Base-by-base conservation (phyloP, 2,888 invertebrate genomes). In the Eristalinus aeneus region DNA sequence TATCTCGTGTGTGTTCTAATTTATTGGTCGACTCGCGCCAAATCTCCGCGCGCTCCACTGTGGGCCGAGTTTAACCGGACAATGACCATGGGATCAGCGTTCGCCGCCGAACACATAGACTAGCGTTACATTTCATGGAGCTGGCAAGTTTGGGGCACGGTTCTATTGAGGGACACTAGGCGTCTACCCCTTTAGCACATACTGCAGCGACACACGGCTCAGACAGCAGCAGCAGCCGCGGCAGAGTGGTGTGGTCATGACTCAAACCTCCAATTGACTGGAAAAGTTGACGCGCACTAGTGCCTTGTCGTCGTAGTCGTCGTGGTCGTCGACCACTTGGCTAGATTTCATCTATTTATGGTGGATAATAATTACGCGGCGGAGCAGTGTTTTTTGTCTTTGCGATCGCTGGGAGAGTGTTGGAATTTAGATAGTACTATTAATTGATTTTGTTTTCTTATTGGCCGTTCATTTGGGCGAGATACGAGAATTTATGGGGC, bases 1-100 rank as follows among this genome's bases (percentile, higher is more conserved):
- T 81, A 85, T 85, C 85, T 73, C 68, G 67, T 76, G 81, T 85
- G 75, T 81, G 85, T 85, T 85, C 85, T 85, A 85, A 85, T 85
- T 85, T 85, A 85, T 85, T 85, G 76, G 81, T 60, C 76, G 72
- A 81, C 76, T 85, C 72, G 81, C 68, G 76, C 85, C 85, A 85
- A 85, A 81, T 76, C 81, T 85, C 68, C 34, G 67, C 34, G n/a
- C 69, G 23, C 68, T 81, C 54, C n/a, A 53, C 67, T 71, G 80
- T 72, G 64, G 84, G 76, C 63, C 53, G 75, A 36, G 34, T 8
- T 72, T 46, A 67, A 76, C 60, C 85, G 85, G 85, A 46, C 85
- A 85, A 80, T 85, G 85, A 85, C 85, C 85, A 85, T 85, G 85
- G 81, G 23, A 76, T 58, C 72, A 23, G 61, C 68, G 61, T 20